Evolutionary conservation across 2,113 vertebrate genomes (phyloP).

Genomic region (Clarias macrocephalus): DNA sequence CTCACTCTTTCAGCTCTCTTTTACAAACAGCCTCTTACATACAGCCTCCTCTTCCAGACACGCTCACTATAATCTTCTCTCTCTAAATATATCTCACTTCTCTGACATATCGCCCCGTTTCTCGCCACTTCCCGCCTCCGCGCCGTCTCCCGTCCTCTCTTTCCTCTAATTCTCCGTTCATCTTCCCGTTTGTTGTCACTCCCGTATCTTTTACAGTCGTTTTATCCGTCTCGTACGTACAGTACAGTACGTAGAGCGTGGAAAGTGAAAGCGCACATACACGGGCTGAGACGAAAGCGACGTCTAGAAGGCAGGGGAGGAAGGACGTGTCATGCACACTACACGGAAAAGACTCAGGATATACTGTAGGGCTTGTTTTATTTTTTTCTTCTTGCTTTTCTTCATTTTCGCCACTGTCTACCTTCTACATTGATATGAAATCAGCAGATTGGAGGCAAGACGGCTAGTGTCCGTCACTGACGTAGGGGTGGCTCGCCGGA

Average conservation of each 20-base stretch:
- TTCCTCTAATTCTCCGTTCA: constrained; percentile 8
- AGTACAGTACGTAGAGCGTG: not conserved
- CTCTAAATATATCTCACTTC: constrained; percentile 38
- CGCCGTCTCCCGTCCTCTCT: not conserved
- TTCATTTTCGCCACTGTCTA: not conserved
- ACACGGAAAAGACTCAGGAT: not conserved
- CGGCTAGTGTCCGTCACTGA: not conserved
- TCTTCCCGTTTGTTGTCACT: constrained; percentile 3
- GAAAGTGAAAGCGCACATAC: not conserved
- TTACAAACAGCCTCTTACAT: constrained; percentile 28
- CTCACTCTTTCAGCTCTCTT: constrained; percentile 30
- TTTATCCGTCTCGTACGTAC: not conserved
- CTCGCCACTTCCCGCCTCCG: constrained; percentile 20
- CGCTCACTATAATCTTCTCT: constrained; percentile 43
- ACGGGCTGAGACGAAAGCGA: not conserved
- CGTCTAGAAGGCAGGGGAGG: not conserved
- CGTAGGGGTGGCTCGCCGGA: not conserved
- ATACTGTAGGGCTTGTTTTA: not conserved
- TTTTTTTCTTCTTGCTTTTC: not conserved
- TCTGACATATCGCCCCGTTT: constrained; percentile 27
- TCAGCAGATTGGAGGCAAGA: not conserved
- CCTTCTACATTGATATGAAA: constrained; percentile 7
- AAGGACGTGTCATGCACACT: not conserved
- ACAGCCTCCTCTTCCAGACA: constrained; percentile 35
- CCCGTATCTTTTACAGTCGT: not conserved